Base-by-base conservation (phyloP, 2,797 vertebrate species). In the Hephaestus fuliginosus region DNA sequence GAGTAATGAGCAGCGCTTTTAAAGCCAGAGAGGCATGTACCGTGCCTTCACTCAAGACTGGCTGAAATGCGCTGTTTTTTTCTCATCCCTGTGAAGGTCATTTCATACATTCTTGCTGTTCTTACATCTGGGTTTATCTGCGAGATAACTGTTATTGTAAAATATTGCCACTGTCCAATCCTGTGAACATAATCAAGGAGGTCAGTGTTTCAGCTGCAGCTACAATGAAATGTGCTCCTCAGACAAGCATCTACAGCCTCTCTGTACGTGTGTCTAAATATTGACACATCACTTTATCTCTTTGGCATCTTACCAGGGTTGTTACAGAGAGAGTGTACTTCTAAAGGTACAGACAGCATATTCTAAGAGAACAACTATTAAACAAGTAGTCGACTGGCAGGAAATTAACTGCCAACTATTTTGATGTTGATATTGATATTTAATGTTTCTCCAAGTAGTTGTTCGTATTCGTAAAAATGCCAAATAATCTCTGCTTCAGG, bases 1-100 rank as follows among this genome's bases (percentile, higher is more conserved):
- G 85, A 88, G 84, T 87, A 90, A 93, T 77, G 56, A 70, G 43
- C 44, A 11, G 39, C 7, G 51, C 65, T 90, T 78, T 87, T 49
- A 86, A 49, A 83, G 69, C 81, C 25, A 30, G 56, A 74, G 79
- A 81, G 58, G 60, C 66, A n/a, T 5, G 5, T 4, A 22, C 65
- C 11, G 8, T 49, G 48, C 22, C 41, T 43, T 70, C 33, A 58
- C 72, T 62, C 14, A 39, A 49, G 68, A 70, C 62, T 12, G 61
- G 44, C 51, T 70, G 36, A 73, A 71, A 69, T 70, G 74, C 51
- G 48, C 48, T 67, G 11, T 53, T 67, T 77, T 48, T n/a, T 28
- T 57, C 52, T 43, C 56, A 10, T 67, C 78, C 41, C 52, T 78
- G 30, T 76, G 56, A 65, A 56, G 57, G 60, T 28, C 7, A 36